phyloP scores from a whole-genome alignment of 2,888 invertebrate genomes.

The Synanthedon vespiformis region DNA sequence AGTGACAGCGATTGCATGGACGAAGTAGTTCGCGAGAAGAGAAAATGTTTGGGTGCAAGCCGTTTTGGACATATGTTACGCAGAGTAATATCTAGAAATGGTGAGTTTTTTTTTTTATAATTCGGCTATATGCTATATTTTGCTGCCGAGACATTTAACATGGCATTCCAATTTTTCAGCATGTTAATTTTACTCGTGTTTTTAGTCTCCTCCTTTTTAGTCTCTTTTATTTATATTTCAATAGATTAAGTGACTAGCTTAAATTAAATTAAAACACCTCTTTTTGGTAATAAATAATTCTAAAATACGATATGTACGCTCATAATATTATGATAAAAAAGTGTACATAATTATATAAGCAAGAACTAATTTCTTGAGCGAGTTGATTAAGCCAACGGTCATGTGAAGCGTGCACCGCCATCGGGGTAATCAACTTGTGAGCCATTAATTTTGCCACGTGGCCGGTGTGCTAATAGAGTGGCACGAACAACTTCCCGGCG shows the following conservation, averaged over 20 bases:
- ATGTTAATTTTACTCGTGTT: too few species aligned
- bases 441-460: slow-evolving; percentile 19
- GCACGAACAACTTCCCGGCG: not conserved
- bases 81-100: slow-evolving; percentile 61
- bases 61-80: slow-evolving; percentile 55
- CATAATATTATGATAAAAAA: too few species aligned
- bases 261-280: too few species aligned
- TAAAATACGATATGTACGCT: too few species aligned
- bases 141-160: not conserved
- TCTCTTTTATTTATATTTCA: too few species aligned
- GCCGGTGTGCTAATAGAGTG: slow-evolving; percentile 28
- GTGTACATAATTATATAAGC: too few species aligned
- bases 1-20: slow-evolving; percentile 57
- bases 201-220: too few species aligned
- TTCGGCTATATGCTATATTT: not conserved
- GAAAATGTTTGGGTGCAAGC: slow-evolving; percentile 58
- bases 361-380: not conserved
- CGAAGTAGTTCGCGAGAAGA: slow-evolving; percentile 51
- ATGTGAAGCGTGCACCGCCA: not conserved
- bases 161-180: too few species aligned
- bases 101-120: slow-evolving; percentile 26
- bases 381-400: not conserved
- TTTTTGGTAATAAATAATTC: too few species aligned
- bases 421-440: slow-evolving; percentile 4
- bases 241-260: too few species aligned